Evolutionary conservation across 37 sponge, comb jelly and placozoan species (phyloP).

Genomic region (Mnemiopsis leidyi): DNA sequence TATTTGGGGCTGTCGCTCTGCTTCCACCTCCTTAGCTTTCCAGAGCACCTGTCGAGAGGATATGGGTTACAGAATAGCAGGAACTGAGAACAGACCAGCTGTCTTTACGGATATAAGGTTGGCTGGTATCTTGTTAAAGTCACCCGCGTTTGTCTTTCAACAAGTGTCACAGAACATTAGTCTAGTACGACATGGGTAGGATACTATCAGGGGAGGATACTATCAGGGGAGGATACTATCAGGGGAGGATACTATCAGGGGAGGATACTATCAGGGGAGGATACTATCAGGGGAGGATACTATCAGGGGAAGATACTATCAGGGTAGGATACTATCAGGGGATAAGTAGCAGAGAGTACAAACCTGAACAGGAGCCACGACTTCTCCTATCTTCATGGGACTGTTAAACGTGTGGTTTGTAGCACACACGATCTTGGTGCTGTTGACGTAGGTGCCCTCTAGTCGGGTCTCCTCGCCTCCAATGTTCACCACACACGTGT

Average conservation of each 20-base stretch:
- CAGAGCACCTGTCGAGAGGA: slow-evolving; percentile 5
- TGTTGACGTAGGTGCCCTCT: background rate
- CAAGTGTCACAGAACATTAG: too few species aligned
- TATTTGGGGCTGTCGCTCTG: background rate
- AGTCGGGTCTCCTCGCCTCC: background rate
- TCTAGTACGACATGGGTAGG: too few species aligned
- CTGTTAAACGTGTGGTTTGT: background rate
- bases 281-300: too few species aligned
- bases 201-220: too few species aligned
- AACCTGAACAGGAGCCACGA: background rate
- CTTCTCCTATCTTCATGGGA: background rate
- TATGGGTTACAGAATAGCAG: background rate
- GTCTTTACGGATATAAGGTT: too few species aligned
- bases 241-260: too few species aligned
- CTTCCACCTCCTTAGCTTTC: background rate
- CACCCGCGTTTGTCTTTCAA: too few species aligned
- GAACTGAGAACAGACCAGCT: too few species aligned
- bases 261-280: too few species aligned
- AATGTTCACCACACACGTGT: background rate
- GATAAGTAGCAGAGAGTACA: background rate
- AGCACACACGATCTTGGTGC: background rate
- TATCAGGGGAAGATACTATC: too few species aligned
- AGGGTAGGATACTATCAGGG: background rate
- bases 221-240: too few species aligned
- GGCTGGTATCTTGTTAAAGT: too few species aligned